Evolutionary conservation across 2,888 invertebrate species (phyloP).

Genomic region (Empis stercorea): DNA sequence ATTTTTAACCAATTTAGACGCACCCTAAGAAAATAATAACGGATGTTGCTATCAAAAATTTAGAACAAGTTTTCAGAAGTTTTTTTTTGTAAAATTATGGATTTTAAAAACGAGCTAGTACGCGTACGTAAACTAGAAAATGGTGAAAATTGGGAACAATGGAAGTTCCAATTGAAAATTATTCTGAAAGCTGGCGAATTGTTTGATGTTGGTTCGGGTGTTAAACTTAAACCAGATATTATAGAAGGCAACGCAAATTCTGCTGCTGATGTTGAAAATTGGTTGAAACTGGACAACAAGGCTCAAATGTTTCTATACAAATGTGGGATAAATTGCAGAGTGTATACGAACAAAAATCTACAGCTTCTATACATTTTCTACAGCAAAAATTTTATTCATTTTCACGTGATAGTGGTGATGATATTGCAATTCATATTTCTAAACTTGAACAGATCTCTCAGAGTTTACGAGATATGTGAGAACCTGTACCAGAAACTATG

Average conservation of each 20-base stretch:
- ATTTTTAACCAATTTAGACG: too few relatives aligned
- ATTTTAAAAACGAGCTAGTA: neutral
- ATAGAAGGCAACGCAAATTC: neutral
- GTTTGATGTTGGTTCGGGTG: constrained; percentile 3
- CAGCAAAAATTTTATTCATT: constrained; percentile 15
- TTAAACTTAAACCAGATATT: neutral
- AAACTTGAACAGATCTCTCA: constrained; percentile 9
- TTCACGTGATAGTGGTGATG: constrained; percentile 10
- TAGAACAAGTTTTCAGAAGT: too few relatives aligned
- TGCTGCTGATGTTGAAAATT: neutral
- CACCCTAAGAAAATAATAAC: too few relatives aligned
- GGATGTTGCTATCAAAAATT: too few relatives aligned
- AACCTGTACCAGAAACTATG: constrained; percentile 11
- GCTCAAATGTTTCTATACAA: constrained; percentile 6
- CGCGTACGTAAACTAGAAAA: neutral
- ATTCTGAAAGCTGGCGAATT: constrained; percentile 8
- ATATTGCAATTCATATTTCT: constrained; percentile 13
- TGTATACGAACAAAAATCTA: constrained; percentile 8
- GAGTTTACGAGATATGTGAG: constrained; percentile 11
- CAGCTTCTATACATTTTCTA: constrained; percentile 8
- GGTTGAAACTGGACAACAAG: constrained; percentile 6
- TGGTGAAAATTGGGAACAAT: neutral
- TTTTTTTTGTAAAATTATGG: neutral
- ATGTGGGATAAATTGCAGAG: constrained; percentile 6
- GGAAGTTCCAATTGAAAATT: constrained; percentile 9